Evolutionary conservation across 2,113 vertebrate genomes (phyloP), one percentile per base, ranked within the genome.

Genomic region (Motacilla alba): DNA sequence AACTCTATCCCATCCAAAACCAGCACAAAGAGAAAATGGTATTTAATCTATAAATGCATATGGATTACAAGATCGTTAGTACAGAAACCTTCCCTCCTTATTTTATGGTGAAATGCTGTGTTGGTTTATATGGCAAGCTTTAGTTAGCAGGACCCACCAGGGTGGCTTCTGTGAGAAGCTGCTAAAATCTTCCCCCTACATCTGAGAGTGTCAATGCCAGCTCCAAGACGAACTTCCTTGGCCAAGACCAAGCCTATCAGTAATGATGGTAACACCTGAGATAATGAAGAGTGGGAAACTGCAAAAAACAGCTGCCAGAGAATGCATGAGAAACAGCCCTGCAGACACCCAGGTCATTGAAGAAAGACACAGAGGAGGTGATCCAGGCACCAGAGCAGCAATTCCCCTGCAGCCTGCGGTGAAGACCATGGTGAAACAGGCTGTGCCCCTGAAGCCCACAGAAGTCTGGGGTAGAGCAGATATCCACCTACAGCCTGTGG

Each of bases 341-440:
- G 52, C 43, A 63, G 47, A 46, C 16, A 52, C 9, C 7, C 17
- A 78, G 13, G 16, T 22, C 47, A 41, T 15, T 41, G 59, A 13
- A 50, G 18, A 82, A 62, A 18, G 47, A 67, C 3, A 2, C 28
- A 26, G 7, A 55, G 15, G 10, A 78, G 6, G 9, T 52, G 30
- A 6, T 15, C 10, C 26, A 43, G 22, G 15, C 0, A 0, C 16
- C 1, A 3, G 41, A 64, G 27, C 7, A 79, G 7, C 3, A 0
- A n/a, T 64, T 79, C 30, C 12, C 3, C 22, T 1, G 0, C 39
- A 69, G 22, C 6, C 43, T 2, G 1, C 6, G 19, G 11, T 24
- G 55, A 52, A 52, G 53, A 9, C 22, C 19, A 12, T 4, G 4
- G 22, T 35, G 43, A 78, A 37, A 26, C 3, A 43, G 24, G 7